phyloP scores from a whole-genome alignment of 2,113 vertebrate genomes.

The Bubo bubo region DNA sequence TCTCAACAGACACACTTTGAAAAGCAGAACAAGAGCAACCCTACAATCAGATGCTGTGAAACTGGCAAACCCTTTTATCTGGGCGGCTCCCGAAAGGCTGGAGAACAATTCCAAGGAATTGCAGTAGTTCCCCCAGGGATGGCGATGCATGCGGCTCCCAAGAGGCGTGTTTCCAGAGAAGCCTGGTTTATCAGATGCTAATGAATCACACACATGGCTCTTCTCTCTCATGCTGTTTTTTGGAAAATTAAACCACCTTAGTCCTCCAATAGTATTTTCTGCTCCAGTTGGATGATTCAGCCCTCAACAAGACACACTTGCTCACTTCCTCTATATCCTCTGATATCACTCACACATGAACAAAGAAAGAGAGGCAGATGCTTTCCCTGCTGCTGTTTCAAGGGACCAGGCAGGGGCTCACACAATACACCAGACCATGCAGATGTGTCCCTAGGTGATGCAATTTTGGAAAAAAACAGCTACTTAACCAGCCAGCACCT shows the following conservation, averaged over 20 bases:
- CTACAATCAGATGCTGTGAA: neutral
- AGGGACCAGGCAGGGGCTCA: neutral
- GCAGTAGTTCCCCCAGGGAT: neutral
- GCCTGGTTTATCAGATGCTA: neutral
- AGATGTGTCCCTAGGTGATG: neutral
- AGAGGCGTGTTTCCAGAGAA: neutral
- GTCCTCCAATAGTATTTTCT: neutral
- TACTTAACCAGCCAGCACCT: neutral
- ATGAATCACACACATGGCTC: neutral
- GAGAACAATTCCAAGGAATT: slow-evolving; percentile 13
- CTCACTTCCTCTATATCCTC: neutral
- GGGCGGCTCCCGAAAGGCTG: slow-evolving; percentile 1
- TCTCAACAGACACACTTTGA: neutral
- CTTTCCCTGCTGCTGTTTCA: neutral
- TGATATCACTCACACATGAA: neutral
- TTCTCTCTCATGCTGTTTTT: neutral
- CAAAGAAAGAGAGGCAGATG: neutral
- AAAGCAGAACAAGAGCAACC: neutral
- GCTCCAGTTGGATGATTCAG: neutral
- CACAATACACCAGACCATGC: neutral
- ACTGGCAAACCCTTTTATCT: neutral
- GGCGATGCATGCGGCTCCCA: fast-evolving
- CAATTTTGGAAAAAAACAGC: neutral
- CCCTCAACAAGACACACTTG: neutral
- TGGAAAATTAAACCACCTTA: neutral